phyloP scores from a whole-genome alignment of 2,113 vertebrate genomes.

The Thamnophis sirtalis region DNA sequence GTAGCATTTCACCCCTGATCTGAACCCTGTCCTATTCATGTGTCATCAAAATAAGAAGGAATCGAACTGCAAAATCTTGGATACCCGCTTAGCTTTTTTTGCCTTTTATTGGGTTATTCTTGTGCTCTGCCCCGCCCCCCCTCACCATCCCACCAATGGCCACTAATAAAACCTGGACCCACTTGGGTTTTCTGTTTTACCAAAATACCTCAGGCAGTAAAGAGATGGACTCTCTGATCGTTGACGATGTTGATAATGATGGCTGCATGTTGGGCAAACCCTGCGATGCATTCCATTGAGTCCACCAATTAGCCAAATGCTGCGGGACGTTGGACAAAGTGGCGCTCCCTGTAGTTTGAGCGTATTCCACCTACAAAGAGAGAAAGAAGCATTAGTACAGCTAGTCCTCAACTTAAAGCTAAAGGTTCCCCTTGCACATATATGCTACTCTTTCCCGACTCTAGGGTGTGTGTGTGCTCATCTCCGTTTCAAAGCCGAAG shows the following conservation, averaged over 20 bases:
- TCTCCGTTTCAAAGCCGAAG: too few relatives aligned
- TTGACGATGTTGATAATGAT: rapidly evolving
- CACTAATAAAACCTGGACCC: background rate
- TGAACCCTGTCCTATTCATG: background rate
- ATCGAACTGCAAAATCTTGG: background rate
- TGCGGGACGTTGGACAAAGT: background rate
- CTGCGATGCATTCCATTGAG: rapidly evolving
- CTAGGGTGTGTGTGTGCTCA: too few relatives aligned
- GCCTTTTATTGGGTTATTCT: background rate
- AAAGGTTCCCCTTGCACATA: too few relatives aligned
- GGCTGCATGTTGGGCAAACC: rapidly evolving
- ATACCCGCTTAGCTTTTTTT: background rate
- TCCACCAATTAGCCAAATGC: background rate
- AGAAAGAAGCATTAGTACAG: background rate
- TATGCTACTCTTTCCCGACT: too few relatives aligned
- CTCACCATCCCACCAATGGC: background rate
- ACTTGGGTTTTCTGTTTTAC: background rate
- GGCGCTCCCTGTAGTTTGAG: rapidly evolving
- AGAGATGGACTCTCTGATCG: rapidly evolving
- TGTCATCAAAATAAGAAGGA: background rate
- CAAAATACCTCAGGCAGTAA: constrained; percentile 10
- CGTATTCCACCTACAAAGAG: background rate
- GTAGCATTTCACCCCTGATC: too few relatives aligned
- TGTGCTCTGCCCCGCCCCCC: background rate
- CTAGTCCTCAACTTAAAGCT: background rate